Base-by-base conservation (phyloP, 2,888 invertebrate species). In the Oscheius sp. region DNA sequence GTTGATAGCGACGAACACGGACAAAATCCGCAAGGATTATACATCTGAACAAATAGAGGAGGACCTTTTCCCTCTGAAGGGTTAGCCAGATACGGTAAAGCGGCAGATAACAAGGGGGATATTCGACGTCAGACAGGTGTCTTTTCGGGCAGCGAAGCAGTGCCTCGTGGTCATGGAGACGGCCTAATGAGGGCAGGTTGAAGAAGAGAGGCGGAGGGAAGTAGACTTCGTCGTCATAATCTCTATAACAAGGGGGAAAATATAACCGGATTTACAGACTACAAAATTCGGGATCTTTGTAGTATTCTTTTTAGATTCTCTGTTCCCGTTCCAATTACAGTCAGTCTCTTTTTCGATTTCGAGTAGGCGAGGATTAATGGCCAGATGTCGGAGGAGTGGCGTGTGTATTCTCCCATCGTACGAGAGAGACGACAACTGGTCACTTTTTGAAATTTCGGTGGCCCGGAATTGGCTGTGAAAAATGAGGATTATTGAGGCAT, bases 21-120 rank as follows among this genome's bases (percentile, higher is more conserved):
- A 58, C 5, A 23, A 29, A 29, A 29, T 25, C 27, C 25, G 27
- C n/a, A 29, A 35, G 29, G 58, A 58, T 58, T 58, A 29, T 29
- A 13, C 58, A 58, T 58, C 58, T 58, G 58, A 27, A 27, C 58
- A 58, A 58, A 58, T 27, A 58, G 58, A 27, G 53, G 7, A 25
- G 25, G 53, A 2, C 53, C 18, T 18, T 53, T 53, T 53, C 35
- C 53, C 21, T 53, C 53, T 9, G 12, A 21, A 58, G 25, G 58
- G 27, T 25, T 0, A 35, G 5, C 35, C n/a, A n/a, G n/a, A n/a
- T n/a, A n/a, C n/a, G n/a, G n/a, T n/a, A n/a, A n/a, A n/a, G n/a
- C n/a, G n/a, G n/a, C n/a, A n/a, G n/a, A n/a, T n/a, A n/a, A n/a
- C n/a, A n/a, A n/a, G n/a, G n/a, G n/a, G 35, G 35, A 35, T 35